Evolutionary conservation across 2,797 vertebrate genomes (phyloP), one percentile per base, ranked within the genome.

Genomic region (Ptychobarbus kaznakovi): DNA sequence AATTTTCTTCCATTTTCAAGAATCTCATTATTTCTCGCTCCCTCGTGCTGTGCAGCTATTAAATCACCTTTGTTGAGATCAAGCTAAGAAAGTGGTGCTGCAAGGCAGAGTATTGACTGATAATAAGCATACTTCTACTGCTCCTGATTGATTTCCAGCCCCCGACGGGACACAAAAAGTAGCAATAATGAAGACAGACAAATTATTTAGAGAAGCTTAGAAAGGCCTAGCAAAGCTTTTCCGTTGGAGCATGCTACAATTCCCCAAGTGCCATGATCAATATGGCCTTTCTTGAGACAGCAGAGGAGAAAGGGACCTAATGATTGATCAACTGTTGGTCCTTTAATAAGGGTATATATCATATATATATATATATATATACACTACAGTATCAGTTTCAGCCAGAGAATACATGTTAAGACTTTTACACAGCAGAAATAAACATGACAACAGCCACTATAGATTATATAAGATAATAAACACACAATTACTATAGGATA

Each of bases 131-230:
- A 91, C 84, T 89, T 91, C 84, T 86, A 84, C 88, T 84, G 68
- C 44, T 83, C 69, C 82, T 40, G 40, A 95, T 93, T 92, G 93
- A 95, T 94, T 93, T 86, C 22, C 78, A 65, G 53, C 7, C 78
- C 86, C 91, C 90, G 13, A 7, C 70, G 88, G 85, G 84, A 83
- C 44, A 75, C 85, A 89, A 83, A 88, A 92, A 92, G 89, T 79
- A 91, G 86, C 87, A 87, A 79, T 90, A 92, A 93, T 94, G 92
- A 94, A 93, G 91, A 92, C 87, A 88, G 90, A 82, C 86, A 92
- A 92, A 94, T 94, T 92, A 94, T 93, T 93, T 89, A 91, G 91
- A 93, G 92, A 74, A 91, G 90, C 86, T 93, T 87, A 90, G 88
- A 91, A 81, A 51, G 89, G 84, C 85, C 88, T 87, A 79, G 38